phyloP scores from a whole-genome alignment of 2,113 vertebrate genomes.

The Symphodus melops region DNA sequence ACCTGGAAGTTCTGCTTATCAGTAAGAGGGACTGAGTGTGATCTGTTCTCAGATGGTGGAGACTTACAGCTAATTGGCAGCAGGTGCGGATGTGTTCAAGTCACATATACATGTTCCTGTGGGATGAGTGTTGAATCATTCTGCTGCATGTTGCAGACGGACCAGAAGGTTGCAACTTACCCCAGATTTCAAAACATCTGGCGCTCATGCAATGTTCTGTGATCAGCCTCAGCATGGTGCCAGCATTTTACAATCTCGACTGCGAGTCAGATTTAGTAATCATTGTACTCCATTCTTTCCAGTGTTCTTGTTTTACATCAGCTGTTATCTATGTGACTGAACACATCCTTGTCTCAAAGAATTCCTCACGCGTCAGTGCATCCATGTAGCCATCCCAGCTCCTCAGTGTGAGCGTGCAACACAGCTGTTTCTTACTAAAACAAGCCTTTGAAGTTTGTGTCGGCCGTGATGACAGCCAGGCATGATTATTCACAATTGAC shows the following conservation, averaged over 20 bases:
- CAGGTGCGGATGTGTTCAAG: conserved; percentile 63
- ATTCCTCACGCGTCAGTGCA: conserved; percentile 20
- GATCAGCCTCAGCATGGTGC: conserved; percentile 20
- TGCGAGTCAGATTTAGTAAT: conserved; percentile 12
- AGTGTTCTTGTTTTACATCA: not conserved
- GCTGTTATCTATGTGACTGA: conserved; percentile 20
- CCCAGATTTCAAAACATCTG: conserved; percentile 64
- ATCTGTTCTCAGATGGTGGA: conserved; percentile 55
- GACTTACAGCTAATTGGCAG: conserved; percentile 65
- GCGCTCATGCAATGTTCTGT: conserved; percentile 42
- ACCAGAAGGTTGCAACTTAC: conserved; percentile 46
- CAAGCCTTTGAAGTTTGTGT: conserved; percentile 3
- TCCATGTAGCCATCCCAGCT: not conserved
- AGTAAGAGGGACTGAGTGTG: conserved; percentile 45
- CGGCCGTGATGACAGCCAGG: conserved; percentile 23
- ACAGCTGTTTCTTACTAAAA: not conserved
- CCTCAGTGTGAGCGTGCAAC: not conserved
- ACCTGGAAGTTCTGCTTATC: conserved; percentile 57
- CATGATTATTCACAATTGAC: conserved; percentile 65
- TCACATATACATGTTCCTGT: conserved; percentile 40
- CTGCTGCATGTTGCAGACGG: conserved; percentile 28
- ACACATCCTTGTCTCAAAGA: conserved; percentile 17
- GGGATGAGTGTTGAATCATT: conserved; percentile 30
- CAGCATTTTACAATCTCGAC: conserved; percentile 20
- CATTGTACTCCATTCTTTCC: not conserved